phyloP scores from a whole-genome alignment of 2,113 vertebrate genomes.

The Pachyramphus minor region DNA sequence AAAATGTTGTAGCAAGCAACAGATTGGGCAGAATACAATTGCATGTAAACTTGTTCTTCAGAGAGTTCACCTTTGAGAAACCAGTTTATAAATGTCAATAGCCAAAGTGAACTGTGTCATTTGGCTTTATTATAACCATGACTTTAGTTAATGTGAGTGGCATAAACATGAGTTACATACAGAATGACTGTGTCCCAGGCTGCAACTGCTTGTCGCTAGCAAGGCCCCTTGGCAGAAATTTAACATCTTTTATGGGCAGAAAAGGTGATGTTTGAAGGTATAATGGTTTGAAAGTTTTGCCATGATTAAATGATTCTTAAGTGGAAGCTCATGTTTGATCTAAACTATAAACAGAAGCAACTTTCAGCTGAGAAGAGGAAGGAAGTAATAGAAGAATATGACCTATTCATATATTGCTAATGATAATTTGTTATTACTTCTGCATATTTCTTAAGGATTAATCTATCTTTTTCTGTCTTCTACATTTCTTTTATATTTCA shows the following conservation, averaged over 20 bases:
- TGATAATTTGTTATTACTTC: neutral
- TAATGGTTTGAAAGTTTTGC: neutral
- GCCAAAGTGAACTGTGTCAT: accelerated
- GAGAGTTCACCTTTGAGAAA: neutral
- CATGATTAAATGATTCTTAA: neutral
- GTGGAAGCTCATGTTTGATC: neutral
- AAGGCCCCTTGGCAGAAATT: neutral
- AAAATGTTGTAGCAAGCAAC: neutral
- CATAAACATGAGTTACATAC: neutral
- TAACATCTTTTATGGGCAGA: neutral
- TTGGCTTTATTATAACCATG: neutral
- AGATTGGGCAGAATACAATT: neutral
- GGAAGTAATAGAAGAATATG: neutral
- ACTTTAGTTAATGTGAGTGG: neutral
- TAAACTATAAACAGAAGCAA: neutral
- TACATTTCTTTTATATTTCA: neutral
- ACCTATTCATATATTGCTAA: accelerated
- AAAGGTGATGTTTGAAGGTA: neutral
- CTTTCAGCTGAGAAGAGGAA: neutral
- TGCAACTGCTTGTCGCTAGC: neutral
- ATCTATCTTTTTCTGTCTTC: neutral
- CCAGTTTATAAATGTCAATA: neutral
- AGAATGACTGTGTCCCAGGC: neutral
- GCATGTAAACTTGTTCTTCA: neutral
- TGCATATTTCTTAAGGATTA: neutral